phyloP scores from a whole-genome alignment of 2,888 invertebrate species.

The Ormia ochracea region DNA sequence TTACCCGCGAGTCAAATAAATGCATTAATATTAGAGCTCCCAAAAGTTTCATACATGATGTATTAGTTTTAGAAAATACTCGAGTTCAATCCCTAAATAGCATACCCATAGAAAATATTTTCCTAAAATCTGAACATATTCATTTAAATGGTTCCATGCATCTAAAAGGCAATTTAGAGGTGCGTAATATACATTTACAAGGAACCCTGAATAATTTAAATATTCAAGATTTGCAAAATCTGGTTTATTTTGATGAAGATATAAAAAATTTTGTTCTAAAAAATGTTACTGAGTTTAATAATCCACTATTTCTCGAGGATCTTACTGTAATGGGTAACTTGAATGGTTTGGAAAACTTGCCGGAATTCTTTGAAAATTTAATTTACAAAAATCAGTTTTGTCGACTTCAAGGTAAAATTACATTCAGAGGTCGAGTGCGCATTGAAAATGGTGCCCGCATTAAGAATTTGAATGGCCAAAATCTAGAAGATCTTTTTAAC shows the following conservation, averaged over 20 bases:
- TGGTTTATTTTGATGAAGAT: conserved; percentile 67
- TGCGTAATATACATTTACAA: conserved; percentile 63
- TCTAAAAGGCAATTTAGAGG: conserved; percentile 69
- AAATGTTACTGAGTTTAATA: conserved; percentile 65
- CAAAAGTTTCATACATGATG: conserved; percentile 66
- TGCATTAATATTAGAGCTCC: conserved; percentile 66
- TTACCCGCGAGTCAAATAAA: conserved; percentile 67
- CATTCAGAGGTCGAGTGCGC: conserved; percentile 71
- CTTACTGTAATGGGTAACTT: conserved; percentile 69
- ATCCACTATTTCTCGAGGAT: conserved; percentile 54
- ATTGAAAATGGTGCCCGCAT: conserved; percentile 73
- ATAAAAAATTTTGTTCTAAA: conserved; percentile 68
- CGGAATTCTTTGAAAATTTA: conserved; percentile 69
- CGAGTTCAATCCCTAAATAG: conserved; percentile 75
- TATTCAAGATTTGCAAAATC: conserved; percentile 50
- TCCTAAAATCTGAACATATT: conserved; percentile 70
- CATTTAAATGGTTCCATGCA: conserved; percentile 67
- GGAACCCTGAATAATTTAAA: conserved; percentile 66
- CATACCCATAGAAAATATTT: conserved; percentile 73
- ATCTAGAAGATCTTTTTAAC: conserved; percentile 72
- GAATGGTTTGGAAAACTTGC: conserved; percentile 67
- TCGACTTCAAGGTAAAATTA: conserved; percentile 68
- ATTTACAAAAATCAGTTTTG: conserved; percentile 67
- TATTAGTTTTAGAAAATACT: conserved; percentile 71
- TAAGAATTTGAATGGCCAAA: conserved; percentile 69